Conservation (phyloP, 2,888 invertebrate species). For the Dendrolimus pini region DNA sequence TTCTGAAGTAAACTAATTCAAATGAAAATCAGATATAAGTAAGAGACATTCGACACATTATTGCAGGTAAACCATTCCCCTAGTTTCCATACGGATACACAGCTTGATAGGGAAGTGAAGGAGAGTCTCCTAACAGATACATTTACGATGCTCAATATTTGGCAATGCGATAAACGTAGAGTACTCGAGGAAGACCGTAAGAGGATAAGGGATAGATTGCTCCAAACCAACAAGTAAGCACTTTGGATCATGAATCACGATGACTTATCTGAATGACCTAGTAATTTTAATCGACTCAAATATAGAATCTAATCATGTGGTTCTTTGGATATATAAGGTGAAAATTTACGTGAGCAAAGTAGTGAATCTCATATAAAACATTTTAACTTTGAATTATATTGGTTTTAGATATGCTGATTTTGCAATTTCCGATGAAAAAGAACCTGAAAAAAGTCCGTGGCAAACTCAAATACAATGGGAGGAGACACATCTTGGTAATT, state of each 20-base stretch:
- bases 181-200: conserved; percentile 84
- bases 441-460: conserved; percentile 68
- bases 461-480: conserved; percentile 83
- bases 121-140: conserved; percentile 86
- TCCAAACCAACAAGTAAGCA: conserved; percentile 77
- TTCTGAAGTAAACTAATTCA: too few species aligned
- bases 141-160: conserved; percentile 85
- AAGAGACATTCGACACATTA: too few species aligned
- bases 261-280: neutral
- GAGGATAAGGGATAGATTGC: conserved; percentile 81
- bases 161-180: conserved; percentile 84
- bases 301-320: too few species aligned
- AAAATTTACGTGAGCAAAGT: too few species aligned
- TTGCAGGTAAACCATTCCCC: conserved; percentile 92
- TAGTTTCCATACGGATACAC: conserved; percentile 93
- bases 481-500: conserved; percentile 85
- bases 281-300: conserved; percentile 20
- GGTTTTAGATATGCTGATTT: conserved; percentile 76
- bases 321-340: too few species aligned
- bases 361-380: too few species aligned
- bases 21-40: too few species aligned
- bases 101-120: conserved; percentile 91
- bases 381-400: too few species aligned
- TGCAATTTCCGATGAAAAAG: conserved; percentile 49
- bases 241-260: conserved; percentile 62